Conservation (phyloP, 2,113 vertebrate species). For the Carassius auratus region DNA sequence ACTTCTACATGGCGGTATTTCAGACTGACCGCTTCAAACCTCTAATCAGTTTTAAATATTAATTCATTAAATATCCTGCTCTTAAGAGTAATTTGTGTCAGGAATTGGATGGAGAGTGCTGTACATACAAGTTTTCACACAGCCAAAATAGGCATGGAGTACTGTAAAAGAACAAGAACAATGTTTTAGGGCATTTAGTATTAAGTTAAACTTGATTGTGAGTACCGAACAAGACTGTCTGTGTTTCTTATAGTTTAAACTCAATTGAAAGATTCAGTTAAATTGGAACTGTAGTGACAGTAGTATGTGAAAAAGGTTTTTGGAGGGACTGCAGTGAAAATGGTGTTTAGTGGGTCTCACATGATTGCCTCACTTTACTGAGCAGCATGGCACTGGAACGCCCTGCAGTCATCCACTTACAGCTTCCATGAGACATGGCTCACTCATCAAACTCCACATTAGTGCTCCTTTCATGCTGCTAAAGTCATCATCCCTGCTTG, state of each 20-base stretch:
- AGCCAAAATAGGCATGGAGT: not conserved
- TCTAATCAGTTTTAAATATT: too few species aligned
- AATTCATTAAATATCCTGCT: too few species aligned
- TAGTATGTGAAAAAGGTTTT: not conserved
- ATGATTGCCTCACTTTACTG: constrained; percentile 20
- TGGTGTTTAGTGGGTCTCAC: constrained; percentile 25
- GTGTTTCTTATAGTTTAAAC: too few species aligned
- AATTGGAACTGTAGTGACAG: not conserved
- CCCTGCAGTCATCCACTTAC: constrained; percentile 19
- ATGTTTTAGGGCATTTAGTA: not conserved
- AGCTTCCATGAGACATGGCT: not conserved
- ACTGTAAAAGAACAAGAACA: not conserved
- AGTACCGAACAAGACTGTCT: too few species aligned
- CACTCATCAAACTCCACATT: not conserved
- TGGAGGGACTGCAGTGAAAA: not conserved
- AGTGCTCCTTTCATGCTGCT: not conserved
- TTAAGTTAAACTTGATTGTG: not conserved
- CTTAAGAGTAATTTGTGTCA: too few species aligned
- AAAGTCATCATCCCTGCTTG: not conserved
- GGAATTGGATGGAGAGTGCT: too few species aligned
- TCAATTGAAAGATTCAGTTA: too few species aligned
- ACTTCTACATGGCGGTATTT: too few species aligned
- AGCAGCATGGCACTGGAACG: constrained; percentile 21
- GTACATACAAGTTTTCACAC: too few species aligned
- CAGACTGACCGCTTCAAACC: too few species aligned